Percentiles rank a stretch among this genome's conserved stretches.
phyloP scores from a whole-genome alignment of 2,113 vertebrate species.

The Pituophis catenifer region DNA sequence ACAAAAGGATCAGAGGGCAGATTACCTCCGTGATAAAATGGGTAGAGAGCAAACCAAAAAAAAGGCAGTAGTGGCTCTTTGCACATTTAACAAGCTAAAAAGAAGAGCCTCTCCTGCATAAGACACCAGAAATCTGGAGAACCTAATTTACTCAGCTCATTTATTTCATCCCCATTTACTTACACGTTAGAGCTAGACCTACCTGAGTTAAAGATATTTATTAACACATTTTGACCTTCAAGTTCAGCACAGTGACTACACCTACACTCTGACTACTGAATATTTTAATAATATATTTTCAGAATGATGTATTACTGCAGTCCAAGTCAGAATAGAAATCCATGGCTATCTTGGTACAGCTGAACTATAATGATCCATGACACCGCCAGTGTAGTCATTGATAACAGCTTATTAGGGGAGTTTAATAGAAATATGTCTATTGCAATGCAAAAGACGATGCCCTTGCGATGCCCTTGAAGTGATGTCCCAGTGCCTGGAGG shows the following conservation, averaged over 20 bases:
- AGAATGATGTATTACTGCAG: not conserved
- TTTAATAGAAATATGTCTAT: not conserved
- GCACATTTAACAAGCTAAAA: slow-evolving; percentile 29
- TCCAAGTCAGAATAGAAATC: not conserved
- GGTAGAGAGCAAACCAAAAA: slow-evolving; percentile 58
- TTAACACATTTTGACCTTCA: not conserved
- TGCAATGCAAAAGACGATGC: not conserved
- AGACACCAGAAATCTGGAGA: not conserved
- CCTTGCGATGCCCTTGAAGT: too few relatives aligned
- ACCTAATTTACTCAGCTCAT: slow-evolving; percentile 24
- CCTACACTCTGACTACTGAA: not conserved
- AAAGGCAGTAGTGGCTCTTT: slow-evolving; percentile 65
- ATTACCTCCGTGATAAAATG: slow-evolving; percentile 76
- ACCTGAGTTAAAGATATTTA: not conserved
- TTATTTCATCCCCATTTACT: slow-evolving; percentile 18
- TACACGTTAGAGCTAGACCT: not conserved
- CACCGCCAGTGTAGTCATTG: not conserved
- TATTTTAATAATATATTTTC: not conserved
- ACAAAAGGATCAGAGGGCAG: slow-evolving; percentile 81
- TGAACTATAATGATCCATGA: not conserved
- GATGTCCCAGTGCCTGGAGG: too few relatives aligned
- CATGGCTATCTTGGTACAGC: not conserved
- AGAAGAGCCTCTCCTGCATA: slow-evolving; percentile 7
- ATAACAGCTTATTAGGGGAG: not conserved
- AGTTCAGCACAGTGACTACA: not conserved